Conservation (phyloP, 2,113 vertebrate species). For the Perccottus glenii region DNA sequence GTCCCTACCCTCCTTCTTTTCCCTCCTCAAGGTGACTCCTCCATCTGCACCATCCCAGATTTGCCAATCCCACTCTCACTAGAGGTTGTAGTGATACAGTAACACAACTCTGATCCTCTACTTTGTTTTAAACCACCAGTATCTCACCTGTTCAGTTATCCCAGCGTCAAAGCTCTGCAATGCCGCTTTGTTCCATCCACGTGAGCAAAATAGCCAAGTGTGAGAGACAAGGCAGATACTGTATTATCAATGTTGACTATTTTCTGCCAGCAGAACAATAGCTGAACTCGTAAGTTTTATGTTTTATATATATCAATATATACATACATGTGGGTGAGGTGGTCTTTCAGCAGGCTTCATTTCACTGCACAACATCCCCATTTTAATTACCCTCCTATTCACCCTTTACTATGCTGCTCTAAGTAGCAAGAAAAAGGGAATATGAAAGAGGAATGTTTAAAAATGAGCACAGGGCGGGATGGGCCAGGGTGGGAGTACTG, state of each 20-base stretch:
- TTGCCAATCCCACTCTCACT: constrained; percentile 59
- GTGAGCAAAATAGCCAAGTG: not conserved
- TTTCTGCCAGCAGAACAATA: constrained; percentile 6
- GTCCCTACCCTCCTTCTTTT: constrained; percentile 41
- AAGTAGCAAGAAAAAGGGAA: constrained; percentile 22
- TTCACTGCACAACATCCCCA: constrained; percentile 40
- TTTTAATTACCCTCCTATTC: constrained; percentile 65
- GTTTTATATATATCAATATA: not conserved
- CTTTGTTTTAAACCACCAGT: constrained; percentile 24
- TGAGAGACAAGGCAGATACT: not conserved
- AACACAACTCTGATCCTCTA: constrained; percentile 26
- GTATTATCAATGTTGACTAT: constrained; percentile 22
- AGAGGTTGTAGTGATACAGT: constrained; percentile 32
- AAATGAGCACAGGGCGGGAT: constrained; percentile 8
- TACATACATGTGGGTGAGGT: not conserved
- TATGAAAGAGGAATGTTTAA: constrained; percentile 20
- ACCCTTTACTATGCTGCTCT: constrained; percentile 18
- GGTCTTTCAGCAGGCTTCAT: constrained; percentile 32
- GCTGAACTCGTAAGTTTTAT: not conserved
- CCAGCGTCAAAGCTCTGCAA: constrained; percentile 27
- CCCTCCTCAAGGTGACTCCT: constrained; percentile 73
- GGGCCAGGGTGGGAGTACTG: constrained; percentile 15
- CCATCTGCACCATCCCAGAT: constrained; percentile 69
- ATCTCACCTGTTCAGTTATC: constrained; percentile 34
- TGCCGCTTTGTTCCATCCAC: constrained; percentile 14